Evolutionary conservation across 2,888 invertebrate genomes (phyloP).

Genomic region (Amblyteles armatorius): DNA sequence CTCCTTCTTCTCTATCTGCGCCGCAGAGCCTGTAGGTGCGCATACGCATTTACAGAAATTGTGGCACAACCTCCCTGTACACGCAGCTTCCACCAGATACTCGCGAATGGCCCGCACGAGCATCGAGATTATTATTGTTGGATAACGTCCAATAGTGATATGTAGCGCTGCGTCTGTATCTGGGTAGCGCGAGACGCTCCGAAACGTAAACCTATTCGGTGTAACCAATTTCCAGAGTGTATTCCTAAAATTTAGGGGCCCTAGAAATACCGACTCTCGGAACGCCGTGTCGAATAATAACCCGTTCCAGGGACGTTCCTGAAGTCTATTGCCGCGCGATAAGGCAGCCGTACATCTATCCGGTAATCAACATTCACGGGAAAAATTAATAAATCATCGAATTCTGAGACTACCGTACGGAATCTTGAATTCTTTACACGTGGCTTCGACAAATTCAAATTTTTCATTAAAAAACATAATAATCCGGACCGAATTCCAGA

Average conservation of each 20-base stretch:
- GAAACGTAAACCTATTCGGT: constrained; percentile 40
- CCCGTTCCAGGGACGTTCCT: background rate
- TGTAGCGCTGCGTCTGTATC: background rate
- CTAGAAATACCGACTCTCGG: background rate
- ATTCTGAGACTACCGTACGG: too few relatives aligned
- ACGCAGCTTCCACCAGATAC: constrained; percentile 23
- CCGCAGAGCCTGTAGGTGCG: background rate
- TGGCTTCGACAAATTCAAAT: too few relatives aligned
- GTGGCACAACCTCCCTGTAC: constrained; percentile 5
- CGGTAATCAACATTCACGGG: too few relatives aligned
- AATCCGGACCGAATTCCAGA: too few relatives aligned
- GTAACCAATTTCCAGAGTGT: constrained; percentile 34
- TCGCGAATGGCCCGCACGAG: constrained; percentile 35
- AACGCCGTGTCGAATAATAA: background rate
- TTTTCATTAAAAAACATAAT: too few relatives aligned
- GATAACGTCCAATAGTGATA: constrained; percentile 40
- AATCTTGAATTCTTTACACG: too few relatives aligned
- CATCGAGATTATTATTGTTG: constrained; percentile 54
- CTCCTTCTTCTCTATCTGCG: constrained; percentile 58
- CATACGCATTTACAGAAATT: constrained; percentile 26
- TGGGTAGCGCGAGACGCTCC: background rate
- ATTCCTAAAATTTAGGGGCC: constrained; percentile 14
- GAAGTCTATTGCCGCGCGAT: background rate
- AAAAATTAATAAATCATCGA: too few relatives aligned
- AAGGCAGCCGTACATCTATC: background rate